A percentile compares a stretch with the other conserved stretches of the same genome.
Conservation (phyloP, 2,797 vertebrate genomes). For the Scolopax bukidnonensis region DNA sequence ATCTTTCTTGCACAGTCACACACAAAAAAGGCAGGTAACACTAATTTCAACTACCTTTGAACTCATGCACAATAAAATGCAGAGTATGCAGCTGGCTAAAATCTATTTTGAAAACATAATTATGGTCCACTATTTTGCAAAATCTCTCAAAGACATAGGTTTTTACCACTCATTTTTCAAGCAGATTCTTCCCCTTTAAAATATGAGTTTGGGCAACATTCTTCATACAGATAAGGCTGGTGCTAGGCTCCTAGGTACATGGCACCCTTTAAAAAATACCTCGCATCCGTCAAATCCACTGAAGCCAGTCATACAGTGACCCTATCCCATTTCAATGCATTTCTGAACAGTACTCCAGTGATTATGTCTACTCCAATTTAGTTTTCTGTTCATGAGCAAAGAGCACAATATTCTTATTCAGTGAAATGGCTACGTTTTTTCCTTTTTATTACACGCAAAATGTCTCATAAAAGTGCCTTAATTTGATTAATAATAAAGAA, state of each 20-base stretch:
- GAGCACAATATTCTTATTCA: not conserved
- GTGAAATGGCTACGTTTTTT: not conserved
- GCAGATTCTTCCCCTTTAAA: not conserved
- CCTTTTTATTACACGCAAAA: not conserved
- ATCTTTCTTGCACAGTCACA: not conserved
- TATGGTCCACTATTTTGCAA: not conserved
- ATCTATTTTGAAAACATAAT: not conserved
- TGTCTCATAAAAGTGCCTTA: not conserved
- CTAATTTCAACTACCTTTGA: not conserved
- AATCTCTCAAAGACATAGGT: not conserved
- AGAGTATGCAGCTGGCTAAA: not conserved
- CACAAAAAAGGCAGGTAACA: not conserved
- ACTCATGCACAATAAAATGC: not conserved
- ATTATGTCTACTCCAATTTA: not conserved
- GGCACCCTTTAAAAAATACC: not conserved
- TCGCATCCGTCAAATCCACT: not conserved
- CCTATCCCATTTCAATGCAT: not conserved
- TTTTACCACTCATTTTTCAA: not conserved
- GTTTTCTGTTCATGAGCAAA: not conserved
- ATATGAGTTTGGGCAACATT: not conserved
- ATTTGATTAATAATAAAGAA: slow-evolving; percentile 7
- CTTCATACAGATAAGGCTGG: not conserved
- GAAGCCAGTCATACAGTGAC: accelerated
- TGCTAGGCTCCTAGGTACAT: not conserved
- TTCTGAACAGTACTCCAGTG: not conserved